Conservation (phyloP, 2,888 invertebrate genomes). For the Cheilosia vernalis region DNA sequence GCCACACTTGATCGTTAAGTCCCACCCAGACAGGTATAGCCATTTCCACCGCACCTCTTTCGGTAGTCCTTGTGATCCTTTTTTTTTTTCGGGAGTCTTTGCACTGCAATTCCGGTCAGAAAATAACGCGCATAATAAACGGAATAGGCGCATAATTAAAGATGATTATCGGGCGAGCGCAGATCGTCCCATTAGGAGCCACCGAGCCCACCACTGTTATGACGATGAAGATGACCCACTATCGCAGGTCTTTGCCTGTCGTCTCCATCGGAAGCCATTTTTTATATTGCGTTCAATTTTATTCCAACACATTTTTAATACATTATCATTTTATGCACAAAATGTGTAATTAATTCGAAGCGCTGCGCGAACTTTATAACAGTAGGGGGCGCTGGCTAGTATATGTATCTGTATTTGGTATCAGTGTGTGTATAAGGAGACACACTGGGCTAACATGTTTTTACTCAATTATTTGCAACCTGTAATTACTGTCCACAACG, state of each 20-base stretch:
- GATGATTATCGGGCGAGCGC: slow-evolving; percentile 58
- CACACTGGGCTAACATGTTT: slow-evolving; percentile 72
- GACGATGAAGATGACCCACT: slow-evolving; percentile 23
- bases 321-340: slow-evolving; percentile 70
- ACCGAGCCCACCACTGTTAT: slow-evolving; percentile 12
- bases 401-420: no score
- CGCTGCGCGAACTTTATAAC: slow-evolving; percentile 45
- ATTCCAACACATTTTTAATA: slow-evolving; percentile 75
- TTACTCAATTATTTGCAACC: slow-evolving; percentile 80
- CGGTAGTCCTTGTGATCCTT: slow-evolving; percentile 10
- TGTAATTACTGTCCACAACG: slow-evolving; percentile 81
- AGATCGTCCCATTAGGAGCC: slow-evolving; percentile 32
- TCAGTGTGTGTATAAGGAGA: not conserved
- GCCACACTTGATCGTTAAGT: slow-evolving; percentile 39
- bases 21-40: slow-evolving; percentile 29
- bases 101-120: not conserved
- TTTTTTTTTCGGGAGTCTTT: slow-evolving; percentile 33
- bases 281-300: slow-evolving; percentile 66
- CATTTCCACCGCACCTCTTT: slow-evolving; percentile 16
- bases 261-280: slow-evolving; percentile 47
- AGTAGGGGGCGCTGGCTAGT: not conserved
- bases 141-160: slow-evolving; percentile 72
- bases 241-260: slow-evolving; percentile 15
- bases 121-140: slow-evolving; percentile 2
- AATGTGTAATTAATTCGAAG: slow-evolving; percentile 74